Percentiles rank a stretch among this genome's conserved stretches.
Conservation (phyloP, 2,888 invertebrate genomes). For the Melinopterus prodromus region DNA sequence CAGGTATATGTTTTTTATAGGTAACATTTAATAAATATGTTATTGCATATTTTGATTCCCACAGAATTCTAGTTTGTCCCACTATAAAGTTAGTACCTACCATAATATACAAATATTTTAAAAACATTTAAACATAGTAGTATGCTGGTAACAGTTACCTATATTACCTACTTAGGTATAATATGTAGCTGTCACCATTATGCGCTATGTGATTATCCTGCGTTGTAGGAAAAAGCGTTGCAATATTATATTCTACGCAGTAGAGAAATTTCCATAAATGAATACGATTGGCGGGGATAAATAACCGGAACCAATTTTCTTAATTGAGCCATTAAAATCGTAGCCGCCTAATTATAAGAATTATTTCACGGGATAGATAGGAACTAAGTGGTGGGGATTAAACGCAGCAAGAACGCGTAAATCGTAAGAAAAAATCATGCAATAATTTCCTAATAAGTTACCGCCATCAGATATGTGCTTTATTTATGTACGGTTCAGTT, state of each 20-base stretch:
- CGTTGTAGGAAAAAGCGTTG: neutral
- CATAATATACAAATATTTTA: too few species aligned
- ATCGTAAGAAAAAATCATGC: neutral
- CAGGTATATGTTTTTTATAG: too few species aligned
- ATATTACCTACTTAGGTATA: neutral
- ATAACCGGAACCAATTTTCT: constrained; percentile 4
- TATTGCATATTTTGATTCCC: too few species aligned
- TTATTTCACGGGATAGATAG: neutral
- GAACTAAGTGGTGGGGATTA: neutral
- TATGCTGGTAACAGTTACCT: neutral
- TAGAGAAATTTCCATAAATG: constrained; percentile 1
- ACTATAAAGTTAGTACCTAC: too few species aligned
- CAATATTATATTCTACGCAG: neutral
- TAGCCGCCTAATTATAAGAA: neutral
- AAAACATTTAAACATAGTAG: neutral
- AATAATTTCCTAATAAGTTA: neutral
- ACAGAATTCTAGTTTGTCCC: too few species aligned
- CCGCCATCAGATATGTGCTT: neutral
- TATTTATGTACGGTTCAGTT: neutral
- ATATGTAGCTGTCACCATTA: neutral
- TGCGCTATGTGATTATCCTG: neutral
- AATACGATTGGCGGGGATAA: constrained; percentile 4
- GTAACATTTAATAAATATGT: too few species aligned
- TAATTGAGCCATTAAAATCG: constrained; percentile 4
- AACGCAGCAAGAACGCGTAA: neutral